phyloP scores from a whole-genome alignment of 2,113 vertebrate genomes.

The Oceanodroma tethys region DNA sequence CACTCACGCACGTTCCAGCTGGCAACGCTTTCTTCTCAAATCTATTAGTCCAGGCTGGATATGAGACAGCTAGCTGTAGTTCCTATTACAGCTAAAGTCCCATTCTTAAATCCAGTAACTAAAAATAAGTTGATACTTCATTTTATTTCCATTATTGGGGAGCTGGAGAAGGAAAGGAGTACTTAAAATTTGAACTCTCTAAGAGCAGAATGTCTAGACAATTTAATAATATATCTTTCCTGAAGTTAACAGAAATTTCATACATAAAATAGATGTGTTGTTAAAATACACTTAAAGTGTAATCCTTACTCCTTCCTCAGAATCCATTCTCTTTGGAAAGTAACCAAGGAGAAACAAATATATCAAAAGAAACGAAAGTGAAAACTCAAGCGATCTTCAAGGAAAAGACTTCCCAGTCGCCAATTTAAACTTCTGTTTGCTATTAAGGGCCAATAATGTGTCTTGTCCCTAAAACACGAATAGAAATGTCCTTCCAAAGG shows the following conservation, averaged over 20 bases:
- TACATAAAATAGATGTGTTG: not conserved
- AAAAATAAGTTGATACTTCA: slow-evolving; percentile 12
- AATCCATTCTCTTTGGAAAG: not conserved
- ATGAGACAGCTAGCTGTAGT: not conserved
- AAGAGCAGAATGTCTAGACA: not conserved
- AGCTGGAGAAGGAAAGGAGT: not conserved
- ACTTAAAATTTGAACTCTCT: not conserved
- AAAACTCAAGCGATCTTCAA: not conserved
- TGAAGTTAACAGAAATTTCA: slow-evolving; percentile 20
- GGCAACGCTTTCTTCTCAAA: not conserved
- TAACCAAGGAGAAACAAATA: not conserved
- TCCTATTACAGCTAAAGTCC: not conserved
- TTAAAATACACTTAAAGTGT: not conserved
- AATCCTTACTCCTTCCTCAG: not conserved
- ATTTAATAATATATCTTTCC: not conserved
- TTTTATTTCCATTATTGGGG: slow-evolving; percentile 23
- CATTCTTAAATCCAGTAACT: slow-evolving; percentile 31
- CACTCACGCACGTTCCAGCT: not conserved
- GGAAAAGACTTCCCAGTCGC: not conserved
- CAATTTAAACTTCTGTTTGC: not conserved
- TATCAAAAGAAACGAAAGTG: not conserved
- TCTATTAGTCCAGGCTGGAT: not conserved
- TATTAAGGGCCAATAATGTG: not conserved
- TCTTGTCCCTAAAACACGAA: not conserved
- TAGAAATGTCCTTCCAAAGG: not conserved